These are phyloP conservation scores for Drosophila persimilis DNA, from an alignment of 1,140 invertebrate species.

Conservation along the genomic window DNA sequence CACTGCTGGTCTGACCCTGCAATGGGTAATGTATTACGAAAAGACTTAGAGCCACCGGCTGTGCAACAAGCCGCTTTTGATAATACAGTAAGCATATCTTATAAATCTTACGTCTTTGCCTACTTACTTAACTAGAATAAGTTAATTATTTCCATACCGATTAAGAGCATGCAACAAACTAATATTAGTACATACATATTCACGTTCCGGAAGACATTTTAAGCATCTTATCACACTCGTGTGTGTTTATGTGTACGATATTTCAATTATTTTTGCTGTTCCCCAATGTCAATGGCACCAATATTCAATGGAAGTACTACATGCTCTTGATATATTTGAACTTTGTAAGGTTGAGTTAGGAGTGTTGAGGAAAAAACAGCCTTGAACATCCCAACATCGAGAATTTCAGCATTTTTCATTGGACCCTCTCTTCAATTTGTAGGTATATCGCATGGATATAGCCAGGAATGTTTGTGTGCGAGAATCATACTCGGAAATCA, in stretches of 20 bases:
- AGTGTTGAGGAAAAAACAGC: too few species aligned
- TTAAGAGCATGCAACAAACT: not conserved
- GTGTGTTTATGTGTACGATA: slow-evolving; percentile 1
- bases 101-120: slow-evolving; percentile 1
- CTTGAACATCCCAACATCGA: too few species aligned
- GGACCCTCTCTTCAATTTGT: not conserved
- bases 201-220: slow-evolving; percentile 46
- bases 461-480: slow-evolving; percentile 89
- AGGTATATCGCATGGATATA: slow-evolving; percentile 91
- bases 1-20: slow-evolving; percentile 90
- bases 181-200: not conserved
- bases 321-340: not conserved
- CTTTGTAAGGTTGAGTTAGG: too few species aligned
- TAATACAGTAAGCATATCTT: slow-evolving; percentile 85
- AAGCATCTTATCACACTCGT: slow-evolving; percentile 38
- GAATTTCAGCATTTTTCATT: not conserved
- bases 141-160: too few species aligned
- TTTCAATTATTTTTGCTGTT: not conserved
- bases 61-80: slow-evolving; percentile 94
- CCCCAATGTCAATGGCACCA: not conserved
- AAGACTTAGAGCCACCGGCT: slow-evolving; percentile 86
- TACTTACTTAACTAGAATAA: too few species aligned
- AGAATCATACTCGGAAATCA: slow-evolving; percentile 61
- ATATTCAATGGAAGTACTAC: not conserved
- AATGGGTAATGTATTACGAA: slow-evolving; percentile 84